Evolutionary conservation across 2,113 vertebrate species (phyloP), one percentile per base, ranked within the genome.

Genomic region (Buteo buteo): DNA sequence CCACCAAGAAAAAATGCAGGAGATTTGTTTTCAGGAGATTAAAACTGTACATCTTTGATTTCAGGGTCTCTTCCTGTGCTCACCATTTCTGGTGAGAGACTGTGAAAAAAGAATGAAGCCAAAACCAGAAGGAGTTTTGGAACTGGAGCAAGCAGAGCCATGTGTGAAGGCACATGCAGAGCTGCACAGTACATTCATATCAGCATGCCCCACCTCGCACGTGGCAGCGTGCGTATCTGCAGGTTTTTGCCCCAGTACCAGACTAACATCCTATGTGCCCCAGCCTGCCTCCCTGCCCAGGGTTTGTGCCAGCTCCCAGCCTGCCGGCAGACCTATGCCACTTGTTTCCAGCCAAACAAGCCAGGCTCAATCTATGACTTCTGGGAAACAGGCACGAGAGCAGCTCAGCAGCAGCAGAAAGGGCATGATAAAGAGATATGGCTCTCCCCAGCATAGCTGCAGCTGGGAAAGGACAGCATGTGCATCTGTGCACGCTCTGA

Each of bases 161-260:
- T 1, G 15, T 26, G 38, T 7, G 29, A 36, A 59, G 50, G 74
- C 44, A 11, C 42, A 61, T 0, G 1, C 40, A 22, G 9, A 38
- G 62, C 26, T 1, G 2, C 58, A 21, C 1, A 0, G n/a, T 20
- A 19, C 2, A 0, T 32, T 3, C 0, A 0, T n/a, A 25, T 13
- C 65, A 47, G 57, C 69, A 64, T 17, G 6, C 4, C 49, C 38
- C 59, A 67, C 40, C 71, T 38, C n/a, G 9, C 1, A 1, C 2
- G 0, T 11, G 36, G 64, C 38, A 52, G 36, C 5, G 0, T 11
- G 36, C 3, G 1, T 13, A 26, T 21, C 50, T 71, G 62, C 86
- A 54, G 78, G 31, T 70, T 36, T 81, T 82, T 57, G 49, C 61
- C 54, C 82, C 1, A 0, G 29, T 28, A 57, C 54, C 70, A 74